Evolutionary conservation across 1,140 invertebrate genomes (phyloP).

Genomic region (Drosophila auraria): DNA sequence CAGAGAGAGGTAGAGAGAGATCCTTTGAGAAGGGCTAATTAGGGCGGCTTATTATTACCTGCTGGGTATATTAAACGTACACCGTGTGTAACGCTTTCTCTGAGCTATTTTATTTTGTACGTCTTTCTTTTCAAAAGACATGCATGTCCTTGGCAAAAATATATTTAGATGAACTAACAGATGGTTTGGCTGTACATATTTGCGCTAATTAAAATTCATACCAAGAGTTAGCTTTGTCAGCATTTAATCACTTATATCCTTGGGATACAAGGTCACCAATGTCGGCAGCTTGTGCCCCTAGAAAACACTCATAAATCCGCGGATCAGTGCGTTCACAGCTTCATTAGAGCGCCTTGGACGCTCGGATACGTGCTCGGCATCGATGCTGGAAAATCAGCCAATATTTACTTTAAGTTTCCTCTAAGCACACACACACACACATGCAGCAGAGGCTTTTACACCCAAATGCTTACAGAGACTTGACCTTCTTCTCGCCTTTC

Average conservation of each 20-base stretch:
- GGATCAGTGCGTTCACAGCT: slow-evolving; percentile 36
- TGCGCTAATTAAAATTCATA: neutral
- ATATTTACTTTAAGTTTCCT: slow-evolving; percentile 74
- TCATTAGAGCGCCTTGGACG: slow-evolving; percentile 57
- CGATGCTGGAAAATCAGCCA: slow-evolving; percentile 55
- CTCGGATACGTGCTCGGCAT: slow-evolving; percentile 66
- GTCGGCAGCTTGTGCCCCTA: neutral
- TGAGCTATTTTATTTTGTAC: neutral
- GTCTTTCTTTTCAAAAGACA: neutral
- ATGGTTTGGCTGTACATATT: neutral
- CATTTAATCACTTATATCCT: slow-evolving; percentile 5
- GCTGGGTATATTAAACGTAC: neutral
- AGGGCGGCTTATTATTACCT: neutral
- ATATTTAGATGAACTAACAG: neutral
- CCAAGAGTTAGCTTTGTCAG: neutral
- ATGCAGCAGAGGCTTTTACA: neutral
- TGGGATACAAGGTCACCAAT: slow-evolving; percentile 26
- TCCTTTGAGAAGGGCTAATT: neutral
- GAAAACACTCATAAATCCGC: slow-evolving; percentile 45
- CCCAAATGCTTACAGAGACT: slow-evolving; percentile 46
- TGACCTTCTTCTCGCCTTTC: slow-evolving; percentile 43
- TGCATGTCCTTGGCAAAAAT: neutral
- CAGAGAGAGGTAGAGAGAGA: neutral
- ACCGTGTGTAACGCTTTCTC: neutral
- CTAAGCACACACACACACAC: slow-evolving; percentile 10